These are phyloP conservation scores for Plotosus lineatus DNA, from an alignment of 2,113 vertebrate species.

Conservation along the genomic window DNA sequence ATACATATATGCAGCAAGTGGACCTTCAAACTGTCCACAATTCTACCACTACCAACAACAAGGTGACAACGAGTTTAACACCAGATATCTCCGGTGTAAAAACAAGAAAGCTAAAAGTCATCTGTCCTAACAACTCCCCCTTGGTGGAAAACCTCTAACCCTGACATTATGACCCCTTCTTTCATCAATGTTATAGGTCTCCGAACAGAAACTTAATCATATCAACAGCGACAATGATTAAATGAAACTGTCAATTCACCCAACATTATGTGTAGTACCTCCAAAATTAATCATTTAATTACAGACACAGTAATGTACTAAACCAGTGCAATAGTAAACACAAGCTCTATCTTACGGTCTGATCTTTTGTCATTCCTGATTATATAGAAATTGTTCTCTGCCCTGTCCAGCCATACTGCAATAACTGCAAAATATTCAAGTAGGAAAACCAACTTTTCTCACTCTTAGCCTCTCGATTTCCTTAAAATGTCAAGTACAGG, in stretches of 20 bases:
- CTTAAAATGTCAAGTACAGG: too few species aligned
- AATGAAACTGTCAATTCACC: not conserved
- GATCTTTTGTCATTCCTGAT: not conserved
- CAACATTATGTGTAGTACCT: not conserved
- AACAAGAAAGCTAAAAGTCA: not conserved
- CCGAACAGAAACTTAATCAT: not conserved
- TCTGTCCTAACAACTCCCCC: not conserved
- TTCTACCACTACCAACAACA: too few species aligned
- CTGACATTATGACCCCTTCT: not conserved
- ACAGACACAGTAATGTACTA: not conserved
- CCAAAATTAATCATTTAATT: not conserved
- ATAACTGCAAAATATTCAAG: too few species aligned
- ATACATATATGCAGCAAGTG: too few species aligned
- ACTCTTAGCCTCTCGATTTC: too few species aligned
- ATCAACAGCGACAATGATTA: not conserved
- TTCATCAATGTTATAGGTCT: not conserved
- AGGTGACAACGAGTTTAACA: too few species aligned
- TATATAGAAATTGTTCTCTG: not conserved
- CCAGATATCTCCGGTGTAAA: too few species aligned
- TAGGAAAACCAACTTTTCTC: too few species aligned
- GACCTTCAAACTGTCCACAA: too few species aligned
- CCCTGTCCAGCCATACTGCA: too few species aligned
- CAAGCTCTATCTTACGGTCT: not conserved
- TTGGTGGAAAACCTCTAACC: not conserved
- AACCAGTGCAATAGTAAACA: not conserved